Evolutionary conservation across 92 coral and sea anemone genomes (phyloP).

Genomic region (Heliopora coerulea): DNA sequence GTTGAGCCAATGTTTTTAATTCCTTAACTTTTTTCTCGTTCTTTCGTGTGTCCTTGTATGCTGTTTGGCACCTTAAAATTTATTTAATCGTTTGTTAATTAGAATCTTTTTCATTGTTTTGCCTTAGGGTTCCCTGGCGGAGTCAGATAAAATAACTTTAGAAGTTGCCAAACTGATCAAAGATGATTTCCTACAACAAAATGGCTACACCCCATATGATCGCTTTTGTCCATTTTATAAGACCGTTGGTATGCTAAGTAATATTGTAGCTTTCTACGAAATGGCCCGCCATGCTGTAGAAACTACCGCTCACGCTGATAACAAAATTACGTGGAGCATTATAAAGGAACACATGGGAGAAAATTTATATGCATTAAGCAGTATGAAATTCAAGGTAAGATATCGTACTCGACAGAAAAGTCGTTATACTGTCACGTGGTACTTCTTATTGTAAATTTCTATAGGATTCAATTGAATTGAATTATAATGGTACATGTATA

Average conservation of each 20-base stretch:
- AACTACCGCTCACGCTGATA: conserved; percentile 94
- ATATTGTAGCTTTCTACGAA: conserved; percentile 87
- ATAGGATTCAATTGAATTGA: too few relatives aligned
- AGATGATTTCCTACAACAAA: conserved; percentile 95
- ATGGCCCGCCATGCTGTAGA: conserved; percentile 97
- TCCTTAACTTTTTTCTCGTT: background rate
- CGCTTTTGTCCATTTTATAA: conserved; percentile 97
- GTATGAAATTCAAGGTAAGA: conserved; percentile 96
- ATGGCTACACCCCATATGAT: conserved; percentile 95
- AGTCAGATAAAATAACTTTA: conserved; percentile 91
- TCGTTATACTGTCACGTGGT: too few relatives aligned
- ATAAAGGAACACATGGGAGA: conserved; percentile 96
- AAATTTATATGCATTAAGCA: conserved; percentile 73
- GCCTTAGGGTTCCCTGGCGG: conserved; percentile 88
- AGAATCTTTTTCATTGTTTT: conserved; percentile 3
- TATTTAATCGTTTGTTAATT: too few relatives aligned
- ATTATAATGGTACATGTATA: too few relatives aligned
- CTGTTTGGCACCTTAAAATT: too few relatives aligned
- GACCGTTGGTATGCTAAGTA: conserved; percentile 94
- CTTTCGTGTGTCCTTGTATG: too few relatives aligned
- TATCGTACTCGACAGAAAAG: too few relatives aligned
- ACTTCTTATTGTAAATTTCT: too few relatives aligned
- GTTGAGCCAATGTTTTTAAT: background rate
- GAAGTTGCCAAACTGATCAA: conserved; percentile 96
- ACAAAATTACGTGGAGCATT: conserved; percentile 96